A percentile compares a stretch with the other conserved stretches of the same genome.
phyloP scores from a whole-genome alignment of 2,888 invertebrate genomes.

The Drosophila paramelanica region DNA sequence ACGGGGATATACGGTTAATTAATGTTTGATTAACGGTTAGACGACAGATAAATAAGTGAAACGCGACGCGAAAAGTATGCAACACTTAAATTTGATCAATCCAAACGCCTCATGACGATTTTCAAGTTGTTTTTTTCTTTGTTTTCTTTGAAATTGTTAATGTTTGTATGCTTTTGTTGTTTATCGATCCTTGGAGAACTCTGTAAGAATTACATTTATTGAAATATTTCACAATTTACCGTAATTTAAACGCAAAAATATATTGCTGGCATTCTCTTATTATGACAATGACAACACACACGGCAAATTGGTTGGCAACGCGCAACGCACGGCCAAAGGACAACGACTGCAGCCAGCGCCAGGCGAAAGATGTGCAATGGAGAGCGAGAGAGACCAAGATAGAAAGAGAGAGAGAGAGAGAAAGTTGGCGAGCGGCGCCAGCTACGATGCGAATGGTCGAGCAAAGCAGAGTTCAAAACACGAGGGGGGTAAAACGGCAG shows the following conservation, averaged over 20 bases:
- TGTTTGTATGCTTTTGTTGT: slow-evolving; percentile 4
- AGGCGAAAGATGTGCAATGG: slow-evolving; percentile 43
- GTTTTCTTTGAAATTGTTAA: slow-evolving; percentile 5
- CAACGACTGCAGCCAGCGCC: slow-evolving; percentile 72
- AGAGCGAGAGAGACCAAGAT: slow-evolving; percentile 14
- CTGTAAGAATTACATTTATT: slow-evolving; percentile 27
- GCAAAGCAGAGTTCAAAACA: slow-evolving; percentile 56
- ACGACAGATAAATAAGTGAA: slow-evolving; percentile 29
- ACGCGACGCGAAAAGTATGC: slow-evolving; percentile 54
- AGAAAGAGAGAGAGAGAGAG: slow-evolving; percentile 7
- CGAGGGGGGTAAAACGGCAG: slow-evolving; percentile 30
- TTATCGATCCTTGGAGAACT: slow-evolving; percentile 21
- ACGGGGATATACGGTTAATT: slow-evolving; percentile 9
- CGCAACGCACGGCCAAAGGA: slow-evolving; percentile 70
- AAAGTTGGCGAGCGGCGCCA: slow-evolving; percentile 38
- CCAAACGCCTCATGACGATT: slow-evolving; percentile 32
- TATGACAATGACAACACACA: slow-evolving; percentile 71
- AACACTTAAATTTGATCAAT: slow-evolving; percentile 45
- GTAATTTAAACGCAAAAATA: slow-evolving; percentile 17
- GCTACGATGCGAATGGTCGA: slow-evolving; percentile 59
- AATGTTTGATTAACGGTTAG: slow-evolving; percentile 17
- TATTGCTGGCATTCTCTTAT: slow-evolving; percentile 47
- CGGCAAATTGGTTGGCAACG: slow-evolving; percentile 69
- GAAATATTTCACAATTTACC: slow-evolving; percentile 13
- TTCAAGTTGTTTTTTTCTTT: not conserved